Percentiles rank a stretch among this genome's conserved stretches.
These are phyloP conservation scores for Temnothorax ravouxi DNA, from an alignment of 2,888 invertebrate species.

Conservation along the genomic window DNA sequence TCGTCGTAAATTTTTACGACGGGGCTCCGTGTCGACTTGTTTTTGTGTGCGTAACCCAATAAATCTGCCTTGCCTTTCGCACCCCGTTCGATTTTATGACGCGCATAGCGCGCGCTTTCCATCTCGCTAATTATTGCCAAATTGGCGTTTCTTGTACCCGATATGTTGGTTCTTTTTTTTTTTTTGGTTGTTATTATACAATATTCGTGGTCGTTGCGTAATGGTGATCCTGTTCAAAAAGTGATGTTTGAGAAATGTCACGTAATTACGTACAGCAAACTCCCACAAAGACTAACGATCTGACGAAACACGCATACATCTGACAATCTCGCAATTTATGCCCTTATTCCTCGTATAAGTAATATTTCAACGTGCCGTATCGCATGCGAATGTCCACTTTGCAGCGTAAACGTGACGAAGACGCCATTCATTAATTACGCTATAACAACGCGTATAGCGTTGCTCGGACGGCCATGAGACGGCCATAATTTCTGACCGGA, in stretches of 20 bases:
- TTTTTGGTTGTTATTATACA: neutral
- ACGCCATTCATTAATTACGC: slow-evolving; percentile 46
- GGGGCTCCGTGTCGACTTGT: neutral
- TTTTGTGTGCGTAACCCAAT: slow-evolving; percentile 44
- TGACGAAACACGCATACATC: neutral
- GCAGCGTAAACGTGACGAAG: slow-evolving; percentile 42
- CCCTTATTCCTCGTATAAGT: slow-evolving; percentile 8
- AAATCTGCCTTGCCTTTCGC: slow-evolving; percentile 46
- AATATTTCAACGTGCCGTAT: slow-evolving; percentile 27
- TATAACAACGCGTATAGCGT: slow-evolving; percentile 46
- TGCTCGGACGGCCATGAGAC: slow-evolving; percentile 31
- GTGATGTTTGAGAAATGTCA: neutral
- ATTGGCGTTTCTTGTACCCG: neutral
- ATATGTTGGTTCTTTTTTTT: neutral
- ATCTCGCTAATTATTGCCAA: slow-evolving; percentile 40
- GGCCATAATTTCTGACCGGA: slow-evolving; percentile 79
- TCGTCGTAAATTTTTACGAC: slow-evolving; percentile 45
- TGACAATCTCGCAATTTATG: slow-evolving; percentile 36
- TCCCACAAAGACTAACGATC: neutral
- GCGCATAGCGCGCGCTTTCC: slow-evolving; percentile 38
- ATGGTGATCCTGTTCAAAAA: neutral
- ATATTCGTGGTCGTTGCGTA: slow-evolving; percentile 9
- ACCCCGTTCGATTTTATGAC: slow-evolving; percentile 32
- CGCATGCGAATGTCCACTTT: slow-evolving; percentile 46
- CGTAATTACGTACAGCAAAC: neutral